Conservation (phyloP, 2,113 vertebrate genomes). For the Zapus hudsonius region DNA sequence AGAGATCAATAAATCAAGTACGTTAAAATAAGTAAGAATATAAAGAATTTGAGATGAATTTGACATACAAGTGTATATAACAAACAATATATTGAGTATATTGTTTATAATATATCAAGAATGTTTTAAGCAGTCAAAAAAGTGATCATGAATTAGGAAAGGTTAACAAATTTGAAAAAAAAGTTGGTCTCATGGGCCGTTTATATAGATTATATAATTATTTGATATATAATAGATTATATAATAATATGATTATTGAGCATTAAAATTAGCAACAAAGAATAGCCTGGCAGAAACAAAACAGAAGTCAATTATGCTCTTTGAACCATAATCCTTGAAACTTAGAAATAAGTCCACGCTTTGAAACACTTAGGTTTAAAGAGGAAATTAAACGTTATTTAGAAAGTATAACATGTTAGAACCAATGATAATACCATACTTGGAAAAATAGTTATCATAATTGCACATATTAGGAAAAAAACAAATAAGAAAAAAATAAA, state of each 20-base stretch:
- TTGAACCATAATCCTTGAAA: slow-evolving; percentile 8
- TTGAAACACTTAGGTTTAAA: slow-evolving; percentile 46
- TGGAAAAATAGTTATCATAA: slow-evolving; percentile 43
- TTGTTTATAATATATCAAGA: too few relatives aligned
- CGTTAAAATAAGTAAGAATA: neutral
- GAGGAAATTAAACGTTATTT: slow-evolving; percentile 43
- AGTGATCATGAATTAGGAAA: neutral
- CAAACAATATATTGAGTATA: neutral
- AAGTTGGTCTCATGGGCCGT: neutral
- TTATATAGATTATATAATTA: neutral
- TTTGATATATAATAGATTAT: too few relatives aligned
- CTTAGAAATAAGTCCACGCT: neutral
- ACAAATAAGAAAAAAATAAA: slow-evolving; percentile 1
- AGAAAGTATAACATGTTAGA: slow-evolving; percentile 46
- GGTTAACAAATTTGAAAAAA: neutral
- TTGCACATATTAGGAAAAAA: slow-evolving; percentile 47
- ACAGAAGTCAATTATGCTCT: neutral
- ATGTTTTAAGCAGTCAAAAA: neutral
- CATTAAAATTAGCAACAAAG: slow-evolving; percentile 26
- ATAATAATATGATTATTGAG: too few relatives aligned
- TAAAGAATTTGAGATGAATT: too few relatives aligned
- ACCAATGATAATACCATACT: slow-evolving; percentile 2
- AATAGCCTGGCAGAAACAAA: neutral
- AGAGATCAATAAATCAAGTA: neutral
- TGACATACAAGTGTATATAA: neutral